Percentiles rank a stretch among this genome's conserved stretches.
Evolutionary conservation across 2,888 invertebrate species (phyloP).

Genomic region (Chironomus riparius): DNA sequence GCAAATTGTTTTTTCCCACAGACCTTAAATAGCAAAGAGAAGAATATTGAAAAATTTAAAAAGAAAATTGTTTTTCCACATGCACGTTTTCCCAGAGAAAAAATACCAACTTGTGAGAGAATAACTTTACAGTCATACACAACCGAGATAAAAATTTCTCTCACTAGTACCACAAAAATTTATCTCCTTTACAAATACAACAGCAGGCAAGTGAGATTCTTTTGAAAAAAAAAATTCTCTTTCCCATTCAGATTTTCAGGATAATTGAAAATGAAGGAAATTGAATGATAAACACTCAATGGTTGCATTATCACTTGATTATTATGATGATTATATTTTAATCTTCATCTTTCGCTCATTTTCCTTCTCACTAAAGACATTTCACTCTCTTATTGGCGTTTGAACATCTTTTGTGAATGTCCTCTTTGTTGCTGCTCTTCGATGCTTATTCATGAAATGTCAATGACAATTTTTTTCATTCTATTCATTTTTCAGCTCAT

Average conservation of each 20-base stretch:
- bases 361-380: background rate
- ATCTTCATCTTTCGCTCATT: conserved; percentile 2
- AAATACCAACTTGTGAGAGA: background rate
- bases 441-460: background rate
- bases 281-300: conserved; percentile 24
- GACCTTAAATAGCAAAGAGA: background rate
- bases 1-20: conserved; percentile 1
- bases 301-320: conserved; percentile 4
- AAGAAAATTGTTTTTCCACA: background rate
- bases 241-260: background rate
- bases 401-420: background rate
- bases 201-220: background rate
- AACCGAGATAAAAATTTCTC: conserved; percentile 1
- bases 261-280: conserved; percentile 27
- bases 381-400: background rate
- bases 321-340: conserved; percentile 16
- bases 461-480: background rate
- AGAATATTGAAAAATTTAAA: background rate
- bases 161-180: background rate
- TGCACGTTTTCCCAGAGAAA: conserved; percentile 18
- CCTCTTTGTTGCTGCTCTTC: background rate
- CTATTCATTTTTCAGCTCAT: background rate
- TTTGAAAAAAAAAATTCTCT: background rate
- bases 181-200: background rate
- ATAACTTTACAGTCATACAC: background rate